Base-by-base conservation (phyloP, 2,797 vertebrate genomes). In the Halcyon chelicuti region DNA sequence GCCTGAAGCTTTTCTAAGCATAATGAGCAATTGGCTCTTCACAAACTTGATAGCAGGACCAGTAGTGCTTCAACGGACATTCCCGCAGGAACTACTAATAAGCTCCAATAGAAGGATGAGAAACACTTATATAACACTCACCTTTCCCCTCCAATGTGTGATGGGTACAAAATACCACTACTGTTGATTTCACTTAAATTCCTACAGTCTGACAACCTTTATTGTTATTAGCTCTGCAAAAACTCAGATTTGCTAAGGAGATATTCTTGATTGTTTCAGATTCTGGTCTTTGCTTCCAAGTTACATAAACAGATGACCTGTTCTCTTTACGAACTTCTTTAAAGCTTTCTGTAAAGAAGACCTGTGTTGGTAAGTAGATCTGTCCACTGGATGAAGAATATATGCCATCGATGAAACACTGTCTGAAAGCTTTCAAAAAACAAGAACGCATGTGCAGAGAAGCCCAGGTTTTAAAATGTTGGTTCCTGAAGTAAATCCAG, bases 211-310 rank as follows among this genome's bases (percentile, higher is more conserved):
- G 19, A 62, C 52, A 72, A 29, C 3, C 39, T 65, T 49, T 39
- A 31, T 61, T 73, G 33, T 63, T 73, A 47, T 57, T 52, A 49
- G 5, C 61, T 20, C 29, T 65, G 29, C 22, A 88, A 88, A 76
- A 44, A 13, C 3, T 49, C 21, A 42, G 12, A 57, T 65, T 63
- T 67, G 44, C 57, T 57, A 67, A 54, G 6, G 20, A 80, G 54
- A 55, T 52, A 73, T 18, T 54, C 0, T 3, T 31, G 28, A 44
- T 15, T n/a, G 61, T 22, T 71, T 62, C 44, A 63, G n/a, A 60
- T 86, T 92, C 37, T 77, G 49, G 12, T 61, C 23, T 86, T 95
- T 52, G 61, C 26, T 86, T 78, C 65, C 33, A 81, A 55, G 21
- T 31, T 55, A 31, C 6, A 74, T 37, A 57, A 90, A 73, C 9